phyloP scores from a whole-genome alignment of 2,888 invertebrate genomes.

The Elmis aenea region DNA sequence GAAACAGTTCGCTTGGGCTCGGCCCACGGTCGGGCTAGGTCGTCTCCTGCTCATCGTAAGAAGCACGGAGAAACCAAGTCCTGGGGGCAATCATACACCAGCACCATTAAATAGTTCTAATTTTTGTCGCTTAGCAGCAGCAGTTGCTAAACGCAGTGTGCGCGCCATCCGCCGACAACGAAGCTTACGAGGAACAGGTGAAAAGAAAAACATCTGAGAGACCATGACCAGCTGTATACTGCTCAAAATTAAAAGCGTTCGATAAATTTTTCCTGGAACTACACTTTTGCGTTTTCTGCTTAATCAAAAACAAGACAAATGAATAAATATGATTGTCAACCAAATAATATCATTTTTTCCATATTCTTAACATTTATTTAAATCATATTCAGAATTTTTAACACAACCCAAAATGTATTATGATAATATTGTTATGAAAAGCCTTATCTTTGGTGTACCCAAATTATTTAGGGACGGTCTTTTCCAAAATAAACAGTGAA shows the following conservation, averaged over 20 bases:
- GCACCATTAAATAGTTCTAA: conserved; percentile 5
- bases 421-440: no score
- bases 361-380: no score
- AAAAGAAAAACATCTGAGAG: conserved; percentile 6
- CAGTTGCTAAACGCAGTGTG: neutral
- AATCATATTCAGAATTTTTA: no score
- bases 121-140: conserved; percentile 2
- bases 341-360: no score
- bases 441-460: no score
- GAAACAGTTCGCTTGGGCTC: conserved; percentile 35
- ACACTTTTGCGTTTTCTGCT: no score
- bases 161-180: conserved; percentile 1
- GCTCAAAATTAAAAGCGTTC: conserved; percentile 1
- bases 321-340: no score
- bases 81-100: no score
- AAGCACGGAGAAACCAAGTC: conserved; percentile 15
- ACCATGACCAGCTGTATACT: conserved; percentile 4
- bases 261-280: neutral
- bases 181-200: conserved; percentile 1
- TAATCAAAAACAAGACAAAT: no score
- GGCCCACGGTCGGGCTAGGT: conserved; percentile 31
- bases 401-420: no score
- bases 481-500: no score
- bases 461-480: no score
- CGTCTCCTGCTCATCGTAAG: conserved; percentile 17